Evolutionary conservation across 2,797 vertebrate species (phyloP), one percentile per base, ranked within the genome.

Genomic region (Alosa sapidissima): DNA sequence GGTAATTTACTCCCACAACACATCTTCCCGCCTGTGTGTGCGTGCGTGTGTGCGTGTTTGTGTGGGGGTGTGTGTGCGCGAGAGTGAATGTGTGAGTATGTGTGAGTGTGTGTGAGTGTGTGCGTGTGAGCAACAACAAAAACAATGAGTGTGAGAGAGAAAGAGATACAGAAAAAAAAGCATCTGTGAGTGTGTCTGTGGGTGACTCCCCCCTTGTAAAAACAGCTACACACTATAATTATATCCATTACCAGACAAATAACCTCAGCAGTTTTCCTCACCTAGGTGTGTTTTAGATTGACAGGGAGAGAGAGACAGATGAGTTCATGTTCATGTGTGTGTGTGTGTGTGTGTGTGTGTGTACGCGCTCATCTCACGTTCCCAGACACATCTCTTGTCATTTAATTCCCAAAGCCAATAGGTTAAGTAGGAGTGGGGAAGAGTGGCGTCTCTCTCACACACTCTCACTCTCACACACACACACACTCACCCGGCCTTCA

Each of bases 401-500:
- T 55, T 1, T 55, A 55, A 55, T 19, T 55, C 54, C 54, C 19
- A 55, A 55, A 55, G 54, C 16, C 54, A 58, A 21, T 58, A 58
- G 6, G 19, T 2, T 58, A 21, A 58, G 54, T 16, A 58, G 54
- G 54, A 21, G 54, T 58, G 14, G 16, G 54, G 14, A 19, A 19
- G 54, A 55, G 11, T 52, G 51, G 51, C 16, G 14, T 54, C 52
- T 54, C 0, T 54, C 19, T 5, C 21, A 24, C 58, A 62, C 58
- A 62, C 58, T 11, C 58, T 11, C 58, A 60, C 58, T 62, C n/a
- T 62, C 58, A 62, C n/a, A 62, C 58, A 7, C n/a, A 28, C 58
- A 62, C 72, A 28, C 81, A 93, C 95, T 93, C 84, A 99, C 98
- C 98, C 98, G 89, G 99, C 97, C 92, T 98, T 99, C 41, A 99